phyloP scores from a whole-genome alignment of 1,140 invertebrate species.

The Anoplolepis gracilipes region DNA sequence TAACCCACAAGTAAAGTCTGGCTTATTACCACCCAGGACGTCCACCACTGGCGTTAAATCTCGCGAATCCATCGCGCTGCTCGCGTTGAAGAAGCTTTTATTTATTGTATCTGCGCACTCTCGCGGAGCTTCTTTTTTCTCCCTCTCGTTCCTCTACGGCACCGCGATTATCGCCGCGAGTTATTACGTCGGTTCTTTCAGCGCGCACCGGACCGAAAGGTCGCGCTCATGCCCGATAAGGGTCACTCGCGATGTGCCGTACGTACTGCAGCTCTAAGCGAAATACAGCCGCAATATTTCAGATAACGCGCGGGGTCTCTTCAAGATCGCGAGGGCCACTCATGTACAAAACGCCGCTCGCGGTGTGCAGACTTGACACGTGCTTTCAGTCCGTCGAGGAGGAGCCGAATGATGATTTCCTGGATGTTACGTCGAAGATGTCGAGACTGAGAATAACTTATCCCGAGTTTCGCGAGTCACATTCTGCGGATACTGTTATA shows the following conservation, averaged over 20 bases:
- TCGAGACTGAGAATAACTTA: constrained; percentile 50
- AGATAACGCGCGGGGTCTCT: constrained; percentile 66
- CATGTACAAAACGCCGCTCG: constrained; percentile 24
- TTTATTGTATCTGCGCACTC: constrained; percentile 73
- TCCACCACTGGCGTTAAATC: constrained; percentile 56
- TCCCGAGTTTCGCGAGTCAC: not conserved
- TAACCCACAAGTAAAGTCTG: constrained; percentile 66
- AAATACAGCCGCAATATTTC: constrained; percentile 75
- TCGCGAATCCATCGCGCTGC: constrained; percentile 63
- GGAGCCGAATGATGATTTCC: constrained; percentile 61
- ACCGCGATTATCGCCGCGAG: constrained; percentile 76
- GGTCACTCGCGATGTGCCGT: constrained; percentile 71
- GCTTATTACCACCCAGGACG: constrained; percentile 78
- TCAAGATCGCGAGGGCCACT: constrained; percentile 63
- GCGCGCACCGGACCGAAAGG: constrained; percentile 69
- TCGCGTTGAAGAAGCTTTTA: constrained; percentile 74
- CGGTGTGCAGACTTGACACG: constrained; percentile 61
- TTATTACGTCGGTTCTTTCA: constrained; percentile 78
- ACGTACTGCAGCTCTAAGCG: constrained; percentile 63
- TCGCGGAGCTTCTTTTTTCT: constrained; percentile 43
- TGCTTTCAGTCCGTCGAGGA: constrained; percentile 57
- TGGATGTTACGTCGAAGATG: constrained; percentile 50
- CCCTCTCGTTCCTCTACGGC: constrained; percentile 28
- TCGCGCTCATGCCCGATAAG: constrained; percentile 77
- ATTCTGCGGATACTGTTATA: not conserved